Percentiles rank a stretch among this genome's conserved stretches.
Conservation (phyloP, 1,140 invertebrate species). For the Mactra quadrangularis region DNA sequence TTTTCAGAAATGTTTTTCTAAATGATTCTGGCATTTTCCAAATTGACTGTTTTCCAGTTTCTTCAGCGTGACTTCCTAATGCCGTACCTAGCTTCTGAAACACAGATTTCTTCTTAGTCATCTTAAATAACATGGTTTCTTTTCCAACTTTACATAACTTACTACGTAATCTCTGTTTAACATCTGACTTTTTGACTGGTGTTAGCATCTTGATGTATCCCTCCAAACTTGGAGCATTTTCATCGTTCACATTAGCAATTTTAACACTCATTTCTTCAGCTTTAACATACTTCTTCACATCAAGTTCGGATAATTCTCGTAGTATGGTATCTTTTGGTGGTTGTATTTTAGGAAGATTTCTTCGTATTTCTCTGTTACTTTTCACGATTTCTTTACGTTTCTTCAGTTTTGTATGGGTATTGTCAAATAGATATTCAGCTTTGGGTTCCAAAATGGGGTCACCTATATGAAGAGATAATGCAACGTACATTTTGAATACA, state of each 20-base stretch:
- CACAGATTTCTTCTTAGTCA: background rate
- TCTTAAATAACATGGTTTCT: background rate
- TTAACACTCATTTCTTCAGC: background rate
- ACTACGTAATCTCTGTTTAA: background rate
- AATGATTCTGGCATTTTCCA: no score
- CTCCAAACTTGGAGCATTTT: conserved; percentile 21
- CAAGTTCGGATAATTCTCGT: conserved; percentile 51
- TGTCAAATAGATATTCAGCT: background rate
- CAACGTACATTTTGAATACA: background rate
- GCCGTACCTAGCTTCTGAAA: background rate
- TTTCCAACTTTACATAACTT: background rate
- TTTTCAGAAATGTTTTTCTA: no score
- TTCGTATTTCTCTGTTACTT: conserved; percentile 2
- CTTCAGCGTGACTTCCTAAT: background rate
- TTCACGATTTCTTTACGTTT: conserved; percentile 39
- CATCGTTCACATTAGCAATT: background rate
- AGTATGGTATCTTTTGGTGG: background rate
- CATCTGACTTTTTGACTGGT: background rate
- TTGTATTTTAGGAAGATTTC: background rate
- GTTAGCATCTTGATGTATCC: conserved; percentile 27
- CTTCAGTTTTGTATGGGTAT: conserved; percentile 2
- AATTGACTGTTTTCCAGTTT: no score
- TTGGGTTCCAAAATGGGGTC: background rate
- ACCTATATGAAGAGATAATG: background rate
- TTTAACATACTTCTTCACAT: conserved; percentile 32